Percentiles rank a stretch among this genome's conserved stretches.
Evolutionary conservation across 2,888 invertebrate genomes (phyloP).

Genomic region (Andrena trimmerana): DNA sequence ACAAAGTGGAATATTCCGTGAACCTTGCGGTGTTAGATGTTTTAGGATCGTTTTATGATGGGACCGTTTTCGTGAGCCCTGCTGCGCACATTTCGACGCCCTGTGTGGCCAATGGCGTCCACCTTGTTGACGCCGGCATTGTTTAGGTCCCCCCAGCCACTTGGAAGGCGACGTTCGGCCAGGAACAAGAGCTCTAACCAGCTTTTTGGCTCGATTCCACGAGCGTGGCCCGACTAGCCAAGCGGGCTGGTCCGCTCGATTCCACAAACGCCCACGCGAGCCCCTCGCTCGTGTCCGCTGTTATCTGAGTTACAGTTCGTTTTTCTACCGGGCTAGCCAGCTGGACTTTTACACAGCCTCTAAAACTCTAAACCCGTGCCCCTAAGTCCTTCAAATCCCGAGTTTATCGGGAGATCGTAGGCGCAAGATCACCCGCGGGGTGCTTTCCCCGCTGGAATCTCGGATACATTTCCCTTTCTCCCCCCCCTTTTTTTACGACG

Average conservation of each 20-base stretch:
- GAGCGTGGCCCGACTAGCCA: conserved; percentile 68
- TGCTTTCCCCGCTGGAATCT: conserved; percentile 39
- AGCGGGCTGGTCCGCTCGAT: conserved; percentile 69
- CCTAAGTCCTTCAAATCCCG: conserved; percentile 50
- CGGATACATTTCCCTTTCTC: conserved; percentile 35
- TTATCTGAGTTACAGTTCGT: conserved; percentile 64
- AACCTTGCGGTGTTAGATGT: too few relatives aligned
- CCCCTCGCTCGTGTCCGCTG: conserved; percentile 30
- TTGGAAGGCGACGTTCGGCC: conserved; percentile 44
- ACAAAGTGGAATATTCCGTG: too few relatives aligned
- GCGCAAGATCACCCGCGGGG: conserved; percentile 41
- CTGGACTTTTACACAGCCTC: conserved; percentile 43
- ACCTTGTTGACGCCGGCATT: conserved; percentile 54
- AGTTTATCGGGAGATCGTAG: conserved; percentile 63
- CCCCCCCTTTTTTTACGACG: conserved; percentile 22
- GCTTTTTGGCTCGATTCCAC: conserved; percentile 74
- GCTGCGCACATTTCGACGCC: background rate
- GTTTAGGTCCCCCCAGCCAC: conserved; percentile 59
- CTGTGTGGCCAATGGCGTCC: conserved; percentile 10
- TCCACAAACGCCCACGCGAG: conserved; percentile 65
- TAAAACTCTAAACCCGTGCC: background rate
- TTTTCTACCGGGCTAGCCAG: conserved; percentile 36
- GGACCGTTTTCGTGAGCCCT: too few relatives aligned
- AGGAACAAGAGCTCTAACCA: conserved; percentile 50
- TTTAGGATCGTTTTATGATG: too few relatives aligned